Evolutionary conservation across 2,888 invertebrate species (phyloP), one percentile per base, ranked within the genome.

Genomic region (Crematogaster levior): DNA sequence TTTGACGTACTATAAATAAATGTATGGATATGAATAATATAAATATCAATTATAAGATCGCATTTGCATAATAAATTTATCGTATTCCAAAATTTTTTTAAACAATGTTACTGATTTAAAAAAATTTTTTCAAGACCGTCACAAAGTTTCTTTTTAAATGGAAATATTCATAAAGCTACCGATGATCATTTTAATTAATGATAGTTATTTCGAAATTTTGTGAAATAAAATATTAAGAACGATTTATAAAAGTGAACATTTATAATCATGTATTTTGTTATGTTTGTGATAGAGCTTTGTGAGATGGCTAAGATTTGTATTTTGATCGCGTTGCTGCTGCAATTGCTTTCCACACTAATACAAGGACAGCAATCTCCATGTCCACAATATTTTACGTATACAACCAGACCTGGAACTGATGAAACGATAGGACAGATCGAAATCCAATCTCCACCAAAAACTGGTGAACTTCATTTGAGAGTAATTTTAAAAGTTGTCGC

Each of bases 331-430:
- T 68, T 86, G 10, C 12, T 89, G 34, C 15, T 70, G n/a, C 68
- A 68, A 10, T 18, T 90, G 30, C n/a, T 89, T 30, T 48, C 48
- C 5, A 65, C 80, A 21, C 37, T 85, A 34, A 30, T 53, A 53
- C 43, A 70, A 3, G 79, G 82, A 12, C 89, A 90, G 58, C 1
- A 27, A 46, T 88, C 89, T 4, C 89, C 92, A 3, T 93, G 93
- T 77, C 90, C 92, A 18, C 77, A 91, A 56, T 91, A 90, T 46
- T 94, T 93, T 79, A 87, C 86, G 30, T 93, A 93, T 60, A 65
- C 85, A 65, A 86, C 72, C 9, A 86, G 92, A 37, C 84, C 87
- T 2, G 53, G 21, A 0, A 89, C 90, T 4, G 77, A 84, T 9
- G 90, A 93, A 81, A 80, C 91, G 21, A 89, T 82, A 61, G 94